Conservation (phyloP, 2,797 vertebrate species). For the Urosaurus nigricauda region DNA sequence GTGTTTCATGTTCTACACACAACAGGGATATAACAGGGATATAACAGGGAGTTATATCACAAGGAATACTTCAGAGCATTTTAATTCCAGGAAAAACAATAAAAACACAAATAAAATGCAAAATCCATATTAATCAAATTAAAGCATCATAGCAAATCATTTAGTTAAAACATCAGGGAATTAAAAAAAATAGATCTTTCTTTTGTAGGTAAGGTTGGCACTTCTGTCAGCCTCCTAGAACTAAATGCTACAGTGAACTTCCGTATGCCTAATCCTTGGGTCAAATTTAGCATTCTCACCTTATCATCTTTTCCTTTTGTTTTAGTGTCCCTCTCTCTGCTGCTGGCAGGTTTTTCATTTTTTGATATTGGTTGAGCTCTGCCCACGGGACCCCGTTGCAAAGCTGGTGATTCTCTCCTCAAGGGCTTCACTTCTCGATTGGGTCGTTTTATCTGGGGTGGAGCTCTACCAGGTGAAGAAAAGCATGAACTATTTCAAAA, state of each 20-base stretch:
- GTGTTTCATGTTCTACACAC: not conserved
- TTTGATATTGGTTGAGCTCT: constrained; percentile 84
- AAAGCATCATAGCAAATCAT: not conserved
- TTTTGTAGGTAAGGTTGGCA: not conserved
- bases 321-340: constrained; percentile 81
- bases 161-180: not conserved
- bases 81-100: too few relatives aligned
- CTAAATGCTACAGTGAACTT: not conserved
- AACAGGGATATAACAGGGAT: too few relatives aligned
- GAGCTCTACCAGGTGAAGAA: constrained; percentile 83
- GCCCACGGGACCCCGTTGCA: constrained; percentile 84
- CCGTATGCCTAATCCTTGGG: not conserved
- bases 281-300: constrained; percentile 74
- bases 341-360: constrained; percentile 81
- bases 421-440: constrained; percentile 85
- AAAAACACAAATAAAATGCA: too few relatives aligned
- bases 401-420: constrained; percentile 88
- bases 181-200: not conserved
- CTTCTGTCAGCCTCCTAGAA: not conserved
- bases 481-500: not conserved
- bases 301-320: constrained; percentile 90
- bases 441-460: constrained; percentile 86
- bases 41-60: not conserved
- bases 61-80: not conserved
- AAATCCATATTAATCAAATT: not conserved